Base-by-base conservation (phyloP, 2,113 vertebrate species). In the Coptodon rendalli region DNA sequence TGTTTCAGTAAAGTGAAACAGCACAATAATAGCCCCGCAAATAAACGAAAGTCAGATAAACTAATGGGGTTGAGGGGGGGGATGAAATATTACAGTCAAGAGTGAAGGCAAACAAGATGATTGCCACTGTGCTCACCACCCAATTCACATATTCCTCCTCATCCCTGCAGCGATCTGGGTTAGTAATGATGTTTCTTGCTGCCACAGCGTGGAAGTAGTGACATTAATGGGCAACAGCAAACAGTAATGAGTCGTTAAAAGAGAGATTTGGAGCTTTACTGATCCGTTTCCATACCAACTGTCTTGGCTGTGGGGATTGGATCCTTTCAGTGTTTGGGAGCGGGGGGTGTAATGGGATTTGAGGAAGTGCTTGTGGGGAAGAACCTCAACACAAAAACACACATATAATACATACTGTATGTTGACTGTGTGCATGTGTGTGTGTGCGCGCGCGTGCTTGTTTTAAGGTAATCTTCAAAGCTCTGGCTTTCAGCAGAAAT, bases 261-360 rank as follows among this genome's bases (percentile, higher is more conserved):
- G 45, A 86, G 73, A 89, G 81, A 92, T 94, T 91, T 91, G 82
- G 83, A 79, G 85, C 89, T 91, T 89, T 90, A 84, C 90, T 93
- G 93, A 92, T 94, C 92, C 63, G 86, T 93, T 94, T 92, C 94
- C 89, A 91, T 91, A 90, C 92, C 93, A 94, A 93, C 93, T 93
- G 91, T 89, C 79, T 86, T 73, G 54, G 82, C 86, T 85, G 57
- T 73, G 83, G 89, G 83, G 89, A 85, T 68, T 89, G 92, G 80
- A 85, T 90, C 81, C 52, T 89, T 71, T 90, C 52, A 13, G 40
- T 89, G 76, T 89, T 85, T 63, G 52, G 81, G 66, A 31, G 84
- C 1, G 5, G 11, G 85, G 78, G 78, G 29, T 82, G 81, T 89
- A 91, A 92, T 93, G 89, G 90, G 92, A 91, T 93, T 94, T 92